Evolutionary conservation across 2,888 invertebrate genomes (phyloP), one percentile per base, ranked within the genome.

Genomic region (Tenthredo distinguenda): DNA sequence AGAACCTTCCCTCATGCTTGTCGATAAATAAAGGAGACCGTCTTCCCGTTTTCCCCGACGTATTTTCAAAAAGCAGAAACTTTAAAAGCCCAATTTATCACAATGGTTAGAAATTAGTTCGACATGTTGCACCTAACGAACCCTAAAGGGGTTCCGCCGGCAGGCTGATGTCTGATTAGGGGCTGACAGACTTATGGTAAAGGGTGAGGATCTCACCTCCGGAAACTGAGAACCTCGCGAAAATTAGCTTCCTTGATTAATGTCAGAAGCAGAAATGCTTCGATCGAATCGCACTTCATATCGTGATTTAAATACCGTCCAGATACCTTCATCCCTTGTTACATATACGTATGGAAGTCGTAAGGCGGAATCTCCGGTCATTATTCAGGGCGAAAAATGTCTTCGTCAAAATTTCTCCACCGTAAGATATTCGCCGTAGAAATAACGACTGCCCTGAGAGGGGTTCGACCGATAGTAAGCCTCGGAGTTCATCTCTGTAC

Each of bases 401-500:
- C 21, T 43, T 43, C 77, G 10, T 77, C 12, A 21, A 34, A 55
- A 31, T 55, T 9, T 0, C 18, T 77, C 15, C 1, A 43, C 15
- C 55, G 18, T 77, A 31, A 77, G 55, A 55, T 55, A 50, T 77
- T 77, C 34, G 34, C 21, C 12, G 15, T 43, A 74, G 12, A 5
- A 74, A 18, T 31, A 55, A 50, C n/a, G 26, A 55, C 26, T 31
- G 55, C 31, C 18, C 0, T 55, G 31, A 31, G 76, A 76, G 77
- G 50, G 77, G 34, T 55, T 55, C 34, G 9, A 77, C 21, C 74
- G 74, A 74, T 43, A 47, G 74, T 47, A 40, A 43, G 43, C n/a
- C 21, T 21, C 31, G 77, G 4, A 77, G 55, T 77, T 77, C 77
- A 77, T 77, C 34, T 77, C 77, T 55, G 77, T 18, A 77, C 18